These are phyloP conservation scores for Montipora cactus DNA, from an alignment of 64 coral and sea anemone genomes.

Conservation along the genomic window DNA sequence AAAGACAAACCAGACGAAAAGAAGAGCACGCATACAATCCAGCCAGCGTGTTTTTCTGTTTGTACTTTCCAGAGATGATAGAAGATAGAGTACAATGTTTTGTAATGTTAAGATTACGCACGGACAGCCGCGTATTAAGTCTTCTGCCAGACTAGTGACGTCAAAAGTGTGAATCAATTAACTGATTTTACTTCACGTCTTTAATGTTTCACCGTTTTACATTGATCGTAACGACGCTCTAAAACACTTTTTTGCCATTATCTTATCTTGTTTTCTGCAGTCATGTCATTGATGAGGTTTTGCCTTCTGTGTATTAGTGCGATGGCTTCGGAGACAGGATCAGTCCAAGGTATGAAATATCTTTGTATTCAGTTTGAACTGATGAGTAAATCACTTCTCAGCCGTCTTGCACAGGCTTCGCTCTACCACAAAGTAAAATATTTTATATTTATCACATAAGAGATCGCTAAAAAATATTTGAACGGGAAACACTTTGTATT, in stretches of 20 bases:
- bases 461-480: background rate
- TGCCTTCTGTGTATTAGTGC: background rate
- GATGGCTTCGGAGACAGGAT: background rate
- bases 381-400: background rate
- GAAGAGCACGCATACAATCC: background rate
- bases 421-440: background rate
- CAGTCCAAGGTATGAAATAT: conserved; percentile 17
- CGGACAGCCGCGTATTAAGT: background rate
- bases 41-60: background rate
- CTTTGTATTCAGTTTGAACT: background rate
- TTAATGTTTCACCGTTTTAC: background rate
- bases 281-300: background rate
- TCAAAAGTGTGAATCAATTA: background rate
- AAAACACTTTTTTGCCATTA: background rate
- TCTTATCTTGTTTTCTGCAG: background rate
- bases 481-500: background rate
- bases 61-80: background rate
- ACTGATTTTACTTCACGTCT: background rate
- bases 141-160: conserved; percentile 28
- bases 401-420: background rate
- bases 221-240: background rate
- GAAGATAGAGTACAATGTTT: background rate
- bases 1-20: background rate
- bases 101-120: background rate
- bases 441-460: background rate